Evolutionary conservation across 2,113 vertebrate genomes (phyloP).

Genomic region (Daubentonia madagascariensis): DNA sequence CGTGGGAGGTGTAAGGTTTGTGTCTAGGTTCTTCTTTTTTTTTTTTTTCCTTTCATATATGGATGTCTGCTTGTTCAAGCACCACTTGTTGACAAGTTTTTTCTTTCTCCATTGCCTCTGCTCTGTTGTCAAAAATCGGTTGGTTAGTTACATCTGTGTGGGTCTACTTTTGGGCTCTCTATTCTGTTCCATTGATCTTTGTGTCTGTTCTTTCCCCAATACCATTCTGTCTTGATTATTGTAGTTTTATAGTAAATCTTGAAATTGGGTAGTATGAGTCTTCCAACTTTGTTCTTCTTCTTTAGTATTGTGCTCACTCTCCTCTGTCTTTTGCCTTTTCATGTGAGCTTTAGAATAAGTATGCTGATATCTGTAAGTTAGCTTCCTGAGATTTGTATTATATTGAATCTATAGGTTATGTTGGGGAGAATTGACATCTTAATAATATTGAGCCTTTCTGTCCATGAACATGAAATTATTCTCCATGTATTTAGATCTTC

Average conservation of each 20-base stretch:
- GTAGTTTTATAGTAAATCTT: neutral
- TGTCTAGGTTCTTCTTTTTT: neutral
- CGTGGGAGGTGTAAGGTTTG: neutral
- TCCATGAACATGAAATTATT: neutral
- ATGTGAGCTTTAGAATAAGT: neutral
- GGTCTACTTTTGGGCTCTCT: neutral
- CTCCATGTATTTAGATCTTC: no score
- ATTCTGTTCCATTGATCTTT: neutral
- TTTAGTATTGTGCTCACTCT: neutral
- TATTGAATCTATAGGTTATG: neutral
- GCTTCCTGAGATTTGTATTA: neutral
- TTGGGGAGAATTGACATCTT: neutral
- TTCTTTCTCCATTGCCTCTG: neutral
- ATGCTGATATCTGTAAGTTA: neutral
- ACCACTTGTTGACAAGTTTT: neutral
- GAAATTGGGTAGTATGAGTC: neutral
- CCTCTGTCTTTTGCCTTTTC: neutral
- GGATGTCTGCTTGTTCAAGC: neutral
- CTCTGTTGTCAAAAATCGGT: neutral
- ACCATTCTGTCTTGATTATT: neutral
- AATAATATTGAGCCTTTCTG: neutral
- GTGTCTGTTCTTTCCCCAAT: neutral
- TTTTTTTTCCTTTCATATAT: neutral
- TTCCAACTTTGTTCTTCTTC: neutral
- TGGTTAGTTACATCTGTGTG: neutral